These are phyloP conservation scores for Molossus molossus DNA, from an alignment of 2,797 vertebrate genomes.

Conservation along the genomic window DNA sequence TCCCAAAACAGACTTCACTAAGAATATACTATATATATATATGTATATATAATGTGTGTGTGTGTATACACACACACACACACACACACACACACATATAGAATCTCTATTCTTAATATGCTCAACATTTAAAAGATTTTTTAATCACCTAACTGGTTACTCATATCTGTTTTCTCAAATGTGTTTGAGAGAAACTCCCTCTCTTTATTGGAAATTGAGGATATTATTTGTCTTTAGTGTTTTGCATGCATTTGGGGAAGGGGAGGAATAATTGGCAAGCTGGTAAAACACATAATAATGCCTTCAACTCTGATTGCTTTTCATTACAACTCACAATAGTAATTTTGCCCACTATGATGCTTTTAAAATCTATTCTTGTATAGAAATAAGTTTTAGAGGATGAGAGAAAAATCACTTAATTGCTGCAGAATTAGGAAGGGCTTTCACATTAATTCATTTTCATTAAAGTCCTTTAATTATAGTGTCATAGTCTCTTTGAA, in stretches of 20 bases:
- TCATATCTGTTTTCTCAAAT: slow-evolving; percentile 2
- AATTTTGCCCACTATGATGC: slow-evolving; percentile 74
- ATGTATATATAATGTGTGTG: no score
- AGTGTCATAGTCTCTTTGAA: slow-evolving; percentile 67
- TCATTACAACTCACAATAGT: slow-evolving; percentile 78
- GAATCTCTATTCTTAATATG: not conserved
- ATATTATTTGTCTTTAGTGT: slow-evolving; percentile 52
- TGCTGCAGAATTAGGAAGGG: slow-evolving; percentile 75
- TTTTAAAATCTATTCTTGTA: slow-evolving; percentile 64
- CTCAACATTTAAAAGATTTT: slow-evolving; percentile 39
- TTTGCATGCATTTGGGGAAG: slow-evolving; percentile 54
- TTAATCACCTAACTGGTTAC: slow-evolving; percentile 42
- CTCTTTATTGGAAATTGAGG: slow-evolving; percentile 36
- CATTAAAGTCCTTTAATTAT: slow-evolving; percentile 76
- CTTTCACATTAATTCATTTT: slow-evolving; percentile 79
- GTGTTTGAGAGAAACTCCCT: not conserved
- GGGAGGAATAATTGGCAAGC: slow-evolving; percentile 72
- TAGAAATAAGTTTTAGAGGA: slow-evolving; percentile 79
- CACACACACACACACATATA: no score
- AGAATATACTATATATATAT: not conserved
- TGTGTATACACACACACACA: no score
- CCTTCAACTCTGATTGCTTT: slow-evolving; percentile 73
- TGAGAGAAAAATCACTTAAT: slow-evolving; percentile 80
- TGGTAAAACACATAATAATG: slow-evolving; percentile 74
- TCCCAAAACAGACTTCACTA: no score